Conservation (phyloP, 1,140 invertebrate species). For the Asobara japonica region DNA sequence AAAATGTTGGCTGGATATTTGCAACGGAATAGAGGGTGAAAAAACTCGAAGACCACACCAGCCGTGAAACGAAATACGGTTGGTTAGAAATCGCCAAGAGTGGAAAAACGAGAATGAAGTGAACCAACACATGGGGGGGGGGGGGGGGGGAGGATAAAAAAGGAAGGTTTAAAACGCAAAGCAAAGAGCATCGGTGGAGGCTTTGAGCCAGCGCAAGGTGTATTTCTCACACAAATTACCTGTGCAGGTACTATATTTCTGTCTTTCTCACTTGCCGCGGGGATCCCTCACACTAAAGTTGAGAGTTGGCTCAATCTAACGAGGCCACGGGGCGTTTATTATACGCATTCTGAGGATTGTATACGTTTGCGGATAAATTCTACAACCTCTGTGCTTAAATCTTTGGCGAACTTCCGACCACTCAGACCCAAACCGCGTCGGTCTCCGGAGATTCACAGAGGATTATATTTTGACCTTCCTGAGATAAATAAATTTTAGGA, state of each 20-base stretch:
- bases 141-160: too few relatives aligned
- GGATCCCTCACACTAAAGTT: background rate
- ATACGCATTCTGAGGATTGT: background rate
- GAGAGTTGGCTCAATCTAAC: background rate
- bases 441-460: background rate
- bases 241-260: background rate
- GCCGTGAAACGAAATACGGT: background rate
- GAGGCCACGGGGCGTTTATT: background rate
- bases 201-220: background rate
- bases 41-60: background rate
- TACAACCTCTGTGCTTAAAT: background rate
- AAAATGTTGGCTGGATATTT: background rate
- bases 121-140: background rate
- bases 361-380: background rate
- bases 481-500: background rate
- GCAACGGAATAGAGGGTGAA: background rate
- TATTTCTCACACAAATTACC: background rate
- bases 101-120: background rate
- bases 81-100: background rate
- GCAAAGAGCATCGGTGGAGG: background rate
- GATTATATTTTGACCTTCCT: background rate
- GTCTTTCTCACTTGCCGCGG: background rate
- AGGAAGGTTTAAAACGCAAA: background rate
- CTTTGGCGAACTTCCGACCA: background rate
- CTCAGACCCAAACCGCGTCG: too few relatives aligned